Evolutionary conservation across 2,113 vertebrate species (phyloP), one percentile per base, ranked within the genome.

Genomic region (Agelaius phoeniceus): DNA sequence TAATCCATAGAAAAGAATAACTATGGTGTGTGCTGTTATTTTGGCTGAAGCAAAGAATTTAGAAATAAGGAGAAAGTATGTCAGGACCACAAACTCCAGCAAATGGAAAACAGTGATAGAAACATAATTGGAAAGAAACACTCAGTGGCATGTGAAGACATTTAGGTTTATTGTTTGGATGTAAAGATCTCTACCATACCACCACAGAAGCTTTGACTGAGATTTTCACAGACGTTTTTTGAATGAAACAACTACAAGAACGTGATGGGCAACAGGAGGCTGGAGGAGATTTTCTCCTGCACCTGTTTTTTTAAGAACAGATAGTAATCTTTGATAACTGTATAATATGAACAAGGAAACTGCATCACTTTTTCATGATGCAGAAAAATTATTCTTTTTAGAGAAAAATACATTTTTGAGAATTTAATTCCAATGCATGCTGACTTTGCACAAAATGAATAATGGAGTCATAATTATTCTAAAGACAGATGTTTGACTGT

Each of bases 191-290:
- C 28, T 65, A 43, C 48, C 9, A 30, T 5, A 54, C 3, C 10
- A 39, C 30, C 11, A 57, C 31, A 75, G 33, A 85, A 94, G 14
- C 5, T 66, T 76, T 77, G 59, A 62, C 48, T 77, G 51, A 51
- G 24, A 20, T 55, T 93, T 89, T 55, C 84, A 80, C 30, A 63
- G 31, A 31, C 27, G 9, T n/a, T 51, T 66, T 89, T 59, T 51
- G 28, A 82, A 83, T 30, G 2, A 58, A 59, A 21, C 41, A 41
- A 26, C 17, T 46, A 46, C 13, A 73, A 11, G 20, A 16, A 39
- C 0, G 0, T 28, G 27, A 63, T 5, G 65, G 9, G 13, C n/a
- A 75, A 46, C 9, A 49, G 9, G 37, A 79, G 17, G 10, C 27
- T 71, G 33, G 31, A 58, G 28, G 22, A 71, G 10, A 1, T 73